Base-by-base conservation (phyloP, 2,888 invertebrate species). In the Trichacis sp. region DNA sequence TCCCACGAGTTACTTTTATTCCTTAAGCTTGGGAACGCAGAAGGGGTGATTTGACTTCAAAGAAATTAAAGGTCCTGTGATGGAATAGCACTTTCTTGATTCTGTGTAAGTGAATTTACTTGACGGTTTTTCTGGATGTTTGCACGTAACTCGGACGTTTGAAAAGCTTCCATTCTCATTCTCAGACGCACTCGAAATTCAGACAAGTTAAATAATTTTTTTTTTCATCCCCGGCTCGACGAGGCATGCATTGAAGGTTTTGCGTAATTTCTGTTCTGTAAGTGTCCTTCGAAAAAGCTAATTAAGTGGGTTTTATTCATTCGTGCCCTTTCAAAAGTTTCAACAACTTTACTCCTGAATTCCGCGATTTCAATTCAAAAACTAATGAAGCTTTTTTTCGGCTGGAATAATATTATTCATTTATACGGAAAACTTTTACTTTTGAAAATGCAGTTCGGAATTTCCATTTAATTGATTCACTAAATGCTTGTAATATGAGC, bases 121-220 rank as follows among this genome's bases (percentile, higher is more conserved):
- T 46, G 12, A 19, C 48, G 33, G 51, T 52, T 58, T 59, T 59
- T 56, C 55, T 42, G 47, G 42, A 43, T 59, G 52, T 64, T 64
- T 64, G 60, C 64, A 17, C 46, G 58, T 43, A 56, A 60, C 64
- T 64, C 64, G 54, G 60, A 60, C 64, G 30, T 56, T 56, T 52
- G 42, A 53, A 64, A 60, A 56, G 53, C 48, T 48, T 60, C n/a
- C 33, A 33, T 52, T 38, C 53, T 56, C 46, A 47, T 52, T 33
- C 33, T 33, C 33, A 33, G 33, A 33, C 33, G 33, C 11, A n/a
- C 33, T 33, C 33, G 11, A 56, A 64, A 59, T 59, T 59, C 48
- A 64, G 64, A 33, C 5, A 9, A 33, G 33, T 33, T 64, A 56
- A 56, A 60, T 54, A 36, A 60, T 60, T 61, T 57, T 53, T 30